These are phyloP conservation scores for Lacerta bilineata DNA, from an alignment of 2,797 vertebrate genomes.

Conservation along the genomic window DNA sequence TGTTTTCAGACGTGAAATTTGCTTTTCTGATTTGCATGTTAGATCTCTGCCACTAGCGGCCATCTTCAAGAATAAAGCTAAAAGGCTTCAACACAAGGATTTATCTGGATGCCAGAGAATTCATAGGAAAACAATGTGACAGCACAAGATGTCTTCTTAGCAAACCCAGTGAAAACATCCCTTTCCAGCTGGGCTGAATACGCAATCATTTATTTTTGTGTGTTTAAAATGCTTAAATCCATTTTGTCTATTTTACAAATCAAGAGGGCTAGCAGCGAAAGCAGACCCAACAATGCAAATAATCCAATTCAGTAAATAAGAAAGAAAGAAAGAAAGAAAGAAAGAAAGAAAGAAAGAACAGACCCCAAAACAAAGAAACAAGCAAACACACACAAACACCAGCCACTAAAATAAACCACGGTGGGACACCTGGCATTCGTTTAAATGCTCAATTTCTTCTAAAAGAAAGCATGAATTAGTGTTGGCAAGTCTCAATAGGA, in stretches of 20 bases:
- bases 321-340: background rate
- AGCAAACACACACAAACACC: background rate
- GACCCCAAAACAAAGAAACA: background rate
- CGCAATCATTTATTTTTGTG: slow-evolving; percentile 6
- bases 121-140: background rate
- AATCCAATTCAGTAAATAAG: background rate
- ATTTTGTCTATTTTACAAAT: background rate
- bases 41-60: background rate
- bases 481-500: background rate
- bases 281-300: background rate
- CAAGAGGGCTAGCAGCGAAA: background rate
- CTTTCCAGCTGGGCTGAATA: slow-evolving; percentile 7
- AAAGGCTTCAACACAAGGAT: background rate
- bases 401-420: background rate
- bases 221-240: background rate
- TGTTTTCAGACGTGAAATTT: background rate
- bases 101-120: slow-evolving; percentile 6
- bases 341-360: background rate
- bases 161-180: background rate
- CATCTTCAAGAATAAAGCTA: background rate
- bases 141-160: slow-evolving; percentile 8
- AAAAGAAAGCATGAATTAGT: background rate
- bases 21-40: slow-evolving; percentile 9
- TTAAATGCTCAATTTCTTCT: background rate
- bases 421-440: background rate